Conservation (phyloP, 2,113 vertebrate genomes). For the Nerophis ophidion region DNA sequence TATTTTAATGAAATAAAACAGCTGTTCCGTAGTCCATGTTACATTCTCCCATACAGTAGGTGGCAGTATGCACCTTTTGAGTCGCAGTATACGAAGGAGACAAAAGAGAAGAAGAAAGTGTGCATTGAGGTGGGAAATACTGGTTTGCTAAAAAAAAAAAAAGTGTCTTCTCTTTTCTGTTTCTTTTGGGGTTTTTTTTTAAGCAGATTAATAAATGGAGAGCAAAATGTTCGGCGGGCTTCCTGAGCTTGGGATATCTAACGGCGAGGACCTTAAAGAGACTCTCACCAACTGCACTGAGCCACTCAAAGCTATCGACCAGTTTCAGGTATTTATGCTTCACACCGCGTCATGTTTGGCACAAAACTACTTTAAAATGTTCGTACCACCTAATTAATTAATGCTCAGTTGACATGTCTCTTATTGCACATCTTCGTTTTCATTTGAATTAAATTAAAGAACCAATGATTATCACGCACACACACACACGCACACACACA, state of each 20-base stretch:
- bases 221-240: slow-evolving; percentile 84
- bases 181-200: accelerated
- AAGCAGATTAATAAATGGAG: slow-evolving; percentile 18
- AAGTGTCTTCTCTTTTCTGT: neutral
- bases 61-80: too few relatives aligned
- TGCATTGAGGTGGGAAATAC: slow-evolving; percentile 3
- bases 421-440: too few relatives aligned
- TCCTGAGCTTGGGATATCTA: slow-evolving; percentile 91
- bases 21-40: too few relatives aligned
- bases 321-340: slow-evolving; percentile 83
- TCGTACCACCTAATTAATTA: too few relatives aligned
- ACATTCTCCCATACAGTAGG: too few relatives aligned
- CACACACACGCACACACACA: too few relatives aligned
- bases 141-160: neutral
- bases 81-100: too few relatives aligned
- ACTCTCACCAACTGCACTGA: slow-evolving; percentile 97
- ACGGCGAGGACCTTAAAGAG: slow-evolving; percentile 95
- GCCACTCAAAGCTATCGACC: slow-evolving; percentile 95
- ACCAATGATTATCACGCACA: too few relatives aligned
- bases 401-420: too few relatives aligned
- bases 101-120: slow-evolving; percentile 27
- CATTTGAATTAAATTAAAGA: too few relatives aligned
- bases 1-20: too few relatives aligned
- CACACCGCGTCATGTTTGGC: neutral
- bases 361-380: neutral